A percentile compares a stretch with the other conserved stretches of the same genome.
These are phyloP conservation scores for Metalampra italica DNA, from an alignment of 2,888 invertebrate species.

Conservation along the genomic window DNA sequence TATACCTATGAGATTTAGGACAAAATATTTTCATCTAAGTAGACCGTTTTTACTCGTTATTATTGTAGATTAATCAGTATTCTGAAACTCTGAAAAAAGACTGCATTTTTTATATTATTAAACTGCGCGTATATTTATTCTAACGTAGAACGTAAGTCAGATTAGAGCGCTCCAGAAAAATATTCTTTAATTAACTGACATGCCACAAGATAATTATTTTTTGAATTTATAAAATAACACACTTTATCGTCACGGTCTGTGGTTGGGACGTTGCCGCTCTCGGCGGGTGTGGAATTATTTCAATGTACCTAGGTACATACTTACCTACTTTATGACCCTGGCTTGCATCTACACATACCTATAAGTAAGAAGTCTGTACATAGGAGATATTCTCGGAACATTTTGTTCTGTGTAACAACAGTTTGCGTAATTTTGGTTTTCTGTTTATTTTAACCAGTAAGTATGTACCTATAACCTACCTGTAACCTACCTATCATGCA, in stretches of 20 bases:
- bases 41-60: too few species aligned
- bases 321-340: slow-evolving; percentile 26
- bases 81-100: too few species aligned
- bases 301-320: slow-evolving; percentile 26
- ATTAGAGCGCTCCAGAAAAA: slow-evolving; percentile 28
- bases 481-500: too few species aligned
- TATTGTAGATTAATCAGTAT: too few species aligned
- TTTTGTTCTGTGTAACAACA: neutral
- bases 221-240: slow-evolving; percentile 61
- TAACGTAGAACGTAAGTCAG: slow-evolving; percentile 10
- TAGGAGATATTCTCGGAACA: too few species aligned
- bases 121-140: too few species aligned
- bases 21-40: too few species aligned
- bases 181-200: slow-evolving; percentile 60
- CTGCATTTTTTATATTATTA: too few species aligned
- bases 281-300: slow-evolving; percentile 27
- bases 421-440: too few species aligned
- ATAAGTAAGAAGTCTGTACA: neutral
- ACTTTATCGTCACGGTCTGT: slow-evolving; percentile 60
- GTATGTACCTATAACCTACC: too few species aligned
- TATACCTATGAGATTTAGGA: too few species aligned
- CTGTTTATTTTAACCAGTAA: too few species aligned
- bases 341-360: slow-evolving; percentile 10
- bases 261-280: slow-evolving; percentile 49
- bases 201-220: slow-evolving; percentile 59